These are phyloP conservation scores for Mechanitis messenoides DNA, from an alignment of 2,888 invertebrate species.

Conservation along the genomic window DNA sequence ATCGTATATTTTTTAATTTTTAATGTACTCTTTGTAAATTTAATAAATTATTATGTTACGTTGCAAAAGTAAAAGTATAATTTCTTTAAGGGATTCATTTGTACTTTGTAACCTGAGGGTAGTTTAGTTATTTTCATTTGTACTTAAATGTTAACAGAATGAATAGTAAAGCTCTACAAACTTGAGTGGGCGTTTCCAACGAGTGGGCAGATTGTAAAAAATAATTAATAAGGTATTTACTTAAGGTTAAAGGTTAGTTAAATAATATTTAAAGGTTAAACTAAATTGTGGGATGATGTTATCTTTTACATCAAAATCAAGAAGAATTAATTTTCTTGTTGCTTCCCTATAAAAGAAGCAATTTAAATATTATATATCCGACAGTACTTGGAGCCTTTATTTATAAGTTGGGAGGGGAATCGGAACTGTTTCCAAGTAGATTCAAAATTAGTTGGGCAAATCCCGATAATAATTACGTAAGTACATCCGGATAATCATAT, in stretches of 20 bases:
- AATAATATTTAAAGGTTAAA: neutral
- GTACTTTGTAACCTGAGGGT: neutral
- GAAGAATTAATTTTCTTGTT: neutral
- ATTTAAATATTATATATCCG: no score
- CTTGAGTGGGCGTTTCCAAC: neutral
- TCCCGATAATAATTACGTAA: no score
- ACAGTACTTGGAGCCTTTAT: no score
- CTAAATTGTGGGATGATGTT: neutral
- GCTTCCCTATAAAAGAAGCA: no score
- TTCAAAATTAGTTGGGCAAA: no score
- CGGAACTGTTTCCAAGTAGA: no score
- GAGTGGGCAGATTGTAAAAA: conserved; percentile 1
- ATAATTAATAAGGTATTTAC: neutral
- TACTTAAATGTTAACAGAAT: conserved; percentile 1
- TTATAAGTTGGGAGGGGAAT: no score
- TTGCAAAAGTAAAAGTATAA: neutral
- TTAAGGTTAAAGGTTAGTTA: conserved; percentile 3
- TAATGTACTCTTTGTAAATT: no score
- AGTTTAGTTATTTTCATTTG: neutral
- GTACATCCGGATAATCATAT: no score
- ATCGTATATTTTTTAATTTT: no score
- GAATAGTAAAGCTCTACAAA: neutral
- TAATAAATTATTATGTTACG: no score
- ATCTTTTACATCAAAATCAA: neutral
- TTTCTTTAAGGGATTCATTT: neutral